These are phyloP conservation scores for Trichomycterus rosablanca DNA, from an alignment of 2,113 vertebrate genomes.

Conservation along the genomic window DNA sequence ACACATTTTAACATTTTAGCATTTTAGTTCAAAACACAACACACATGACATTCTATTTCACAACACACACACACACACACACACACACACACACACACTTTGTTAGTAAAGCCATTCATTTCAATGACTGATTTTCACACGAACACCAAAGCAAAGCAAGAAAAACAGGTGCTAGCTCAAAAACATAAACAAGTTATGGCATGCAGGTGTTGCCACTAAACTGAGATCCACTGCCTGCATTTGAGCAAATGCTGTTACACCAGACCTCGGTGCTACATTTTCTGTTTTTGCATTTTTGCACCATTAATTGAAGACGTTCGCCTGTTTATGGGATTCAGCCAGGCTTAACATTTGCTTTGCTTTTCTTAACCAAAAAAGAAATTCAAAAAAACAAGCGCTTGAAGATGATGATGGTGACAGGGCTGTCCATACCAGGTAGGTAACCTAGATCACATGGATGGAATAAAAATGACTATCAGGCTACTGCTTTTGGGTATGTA, in stretches of 20 bases:
- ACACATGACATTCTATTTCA: no score
- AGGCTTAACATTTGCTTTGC: conserved; percentile 50
- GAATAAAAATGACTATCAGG: conserved; percentile 19
- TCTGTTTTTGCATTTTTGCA: conserved; percentile 52
- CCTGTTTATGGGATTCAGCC: conserved; percentile 47
- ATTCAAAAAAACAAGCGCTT: conserved; percentile 55
- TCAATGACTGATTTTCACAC: no score
- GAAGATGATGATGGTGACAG: conserved; percentile 47
- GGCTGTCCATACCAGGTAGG: conserved; percentile 58
- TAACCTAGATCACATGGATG: conserved; percentile 52
- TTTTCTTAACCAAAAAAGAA: conserved; percentile 39
- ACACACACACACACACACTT: no score
- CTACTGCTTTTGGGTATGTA: conserved; percentile 57
- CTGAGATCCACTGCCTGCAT: conserved; percentile 45
- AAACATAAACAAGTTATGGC: no score
- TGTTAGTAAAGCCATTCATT: no score
- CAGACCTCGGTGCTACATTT: conserved; percentile 11
- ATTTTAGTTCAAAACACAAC: no score
- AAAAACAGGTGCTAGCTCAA: no score
- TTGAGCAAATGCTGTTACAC: conserved; percentile 6
- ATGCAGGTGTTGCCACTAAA: background rate
- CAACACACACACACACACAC: no score
- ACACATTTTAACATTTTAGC: no score
- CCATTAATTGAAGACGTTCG: conserved; percentile 52
- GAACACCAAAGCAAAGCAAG: no score